Conservation (phyloP, 2,113 vertebrate species). For the Chrysemys picta region DNA sequence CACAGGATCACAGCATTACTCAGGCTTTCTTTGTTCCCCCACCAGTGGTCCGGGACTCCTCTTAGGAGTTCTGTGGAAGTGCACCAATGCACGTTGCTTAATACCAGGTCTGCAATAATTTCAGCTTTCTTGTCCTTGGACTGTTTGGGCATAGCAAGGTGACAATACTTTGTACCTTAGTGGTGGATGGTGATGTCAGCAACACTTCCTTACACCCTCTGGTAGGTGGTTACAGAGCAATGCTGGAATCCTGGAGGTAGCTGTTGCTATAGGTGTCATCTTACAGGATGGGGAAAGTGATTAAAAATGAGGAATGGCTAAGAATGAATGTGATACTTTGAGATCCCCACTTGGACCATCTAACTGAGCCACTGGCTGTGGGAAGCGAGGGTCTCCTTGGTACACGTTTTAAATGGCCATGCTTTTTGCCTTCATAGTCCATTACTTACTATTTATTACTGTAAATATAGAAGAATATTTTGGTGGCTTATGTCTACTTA, state of each 20-base stretch:
- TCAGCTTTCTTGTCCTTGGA: not conserved
- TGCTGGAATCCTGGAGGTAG: fast-evolving
- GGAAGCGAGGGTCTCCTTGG: too few species aligned
- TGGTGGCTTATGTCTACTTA: not conserved
- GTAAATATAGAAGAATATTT: not conserved
- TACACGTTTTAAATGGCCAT: too few species aligned
- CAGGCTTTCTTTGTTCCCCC: too few species aligned
- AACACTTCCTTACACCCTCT: not conserved
- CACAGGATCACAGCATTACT: too few species aligned
- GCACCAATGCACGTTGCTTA: too few species aligned
- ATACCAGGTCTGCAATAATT: not conserved
- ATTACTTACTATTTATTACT: fast-evolving
- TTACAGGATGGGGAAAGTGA: too few species aligned
- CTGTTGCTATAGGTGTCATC: not conserved
- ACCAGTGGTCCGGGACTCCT: too few species aligned
- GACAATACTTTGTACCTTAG: not conserved
- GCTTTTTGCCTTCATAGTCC: too few species aligned
- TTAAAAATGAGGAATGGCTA: too few species aligned
- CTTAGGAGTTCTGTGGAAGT: too few species aligned
- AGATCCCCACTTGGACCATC: not conserved
- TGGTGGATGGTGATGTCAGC: not conserved
- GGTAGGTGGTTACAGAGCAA: not conserved
- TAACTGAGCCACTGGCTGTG: too few species aligned
- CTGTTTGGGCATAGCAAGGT: not conserved
- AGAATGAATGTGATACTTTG: not conserved